phyloP scores from a whole-genome alignment of 2,113 vertebrate species.

The Pleuronectes platessa region DNA sequence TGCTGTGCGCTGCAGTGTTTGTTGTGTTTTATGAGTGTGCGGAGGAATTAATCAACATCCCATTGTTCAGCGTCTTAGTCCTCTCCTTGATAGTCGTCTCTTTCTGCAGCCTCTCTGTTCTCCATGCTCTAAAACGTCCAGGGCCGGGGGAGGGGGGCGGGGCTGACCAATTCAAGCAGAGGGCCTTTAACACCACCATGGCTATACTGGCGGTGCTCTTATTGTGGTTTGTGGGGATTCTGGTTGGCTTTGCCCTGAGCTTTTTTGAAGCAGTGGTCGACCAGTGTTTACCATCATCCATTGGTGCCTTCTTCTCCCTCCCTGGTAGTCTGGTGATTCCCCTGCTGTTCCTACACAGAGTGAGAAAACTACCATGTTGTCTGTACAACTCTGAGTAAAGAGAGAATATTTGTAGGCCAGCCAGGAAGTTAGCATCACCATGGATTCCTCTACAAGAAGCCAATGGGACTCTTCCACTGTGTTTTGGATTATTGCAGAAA shows the following conservation, averaged over 20 bases:
- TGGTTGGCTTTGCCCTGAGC: fast-evolving
- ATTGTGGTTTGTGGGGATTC: background rate
- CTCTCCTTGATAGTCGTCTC: background rate
- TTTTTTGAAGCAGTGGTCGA: background rate
- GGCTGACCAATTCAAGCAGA: conserved; percentile 10
- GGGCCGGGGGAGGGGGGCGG: conserved; percentile 10
- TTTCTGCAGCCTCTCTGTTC: conserved; percentile 40
- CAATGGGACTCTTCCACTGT: no score
- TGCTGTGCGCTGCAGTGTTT: background rate
- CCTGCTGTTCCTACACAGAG: conserved; percentile 45
- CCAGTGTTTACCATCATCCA: fast-evolving
- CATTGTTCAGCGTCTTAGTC: fast-evolving
- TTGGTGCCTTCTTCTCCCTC: background rate
- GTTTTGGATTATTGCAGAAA: no score
- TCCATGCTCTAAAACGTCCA: conserved; percentile 15
- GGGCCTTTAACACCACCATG: conserved; percentile 16
- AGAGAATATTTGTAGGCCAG: no score
- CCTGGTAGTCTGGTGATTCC: conserved; percentile 33
- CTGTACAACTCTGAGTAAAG: background rate
- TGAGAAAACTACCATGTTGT: background rate
- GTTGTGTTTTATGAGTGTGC: fast-evolving
- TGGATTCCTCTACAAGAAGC: no score
- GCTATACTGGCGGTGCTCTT: background rate
- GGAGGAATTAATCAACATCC: fast-evolving
- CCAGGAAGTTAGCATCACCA: no score